A percentile compares a stretch with the other conserved stretches of the same genome.
Evolutionary conservation across 2,797 vertebrate species (phyloP).

Genomic region (Pteropus rufus): DNA sequence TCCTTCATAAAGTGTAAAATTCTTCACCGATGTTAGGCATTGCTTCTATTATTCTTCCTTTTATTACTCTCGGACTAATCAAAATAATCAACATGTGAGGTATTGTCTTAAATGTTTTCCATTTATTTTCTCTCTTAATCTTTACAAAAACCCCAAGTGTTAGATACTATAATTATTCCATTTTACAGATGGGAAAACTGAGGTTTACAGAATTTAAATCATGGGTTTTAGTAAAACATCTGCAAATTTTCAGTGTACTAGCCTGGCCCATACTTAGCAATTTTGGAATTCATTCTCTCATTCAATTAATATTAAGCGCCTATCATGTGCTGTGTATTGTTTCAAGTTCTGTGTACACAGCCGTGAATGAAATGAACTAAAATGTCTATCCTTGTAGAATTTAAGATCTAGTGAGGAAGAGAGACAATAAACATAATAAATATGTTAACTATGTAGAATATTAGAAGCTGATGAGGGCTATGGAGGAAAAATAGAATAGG

Average conservation of each 20-base stretch:
- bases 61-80: neutral
- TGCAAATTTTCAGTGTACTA: neutral
- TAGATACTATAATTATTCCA: neutral
- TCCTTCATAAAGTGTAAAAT: neutral
- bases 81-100: neutral
- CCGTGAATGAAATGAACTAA: neutral
- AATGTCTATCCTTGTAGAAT: neutral
- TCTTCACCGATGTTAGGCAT: neutral
- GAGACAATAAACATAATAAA: neutral
- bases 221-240: neutral
- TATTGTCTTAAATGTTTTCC: neutral
- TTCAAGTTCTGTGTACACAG: neutral
- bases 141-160: neutral
- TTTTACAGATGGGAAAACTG: slow-evolving; percentile 19
- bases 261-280: neutral
- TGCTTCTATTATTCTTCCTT: slow-evolving; percentile 2
- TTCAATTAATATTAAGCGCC: neutral
- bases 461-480: neutral
- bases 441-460: neutral
- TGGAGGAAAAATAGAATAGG: neutral
- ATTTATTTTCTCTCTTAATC: slow-evolving; percentile 11
- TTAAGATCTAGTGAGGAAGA: neutral
- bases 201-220: neutral
- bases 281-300: neutral
- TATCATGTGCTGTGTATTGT: neutral